These are phyloP conservation scores for Procapra przewalskii DNA, from an alignment of 2,113 vertebrate species.

Conservation along the genomic window DNA sequence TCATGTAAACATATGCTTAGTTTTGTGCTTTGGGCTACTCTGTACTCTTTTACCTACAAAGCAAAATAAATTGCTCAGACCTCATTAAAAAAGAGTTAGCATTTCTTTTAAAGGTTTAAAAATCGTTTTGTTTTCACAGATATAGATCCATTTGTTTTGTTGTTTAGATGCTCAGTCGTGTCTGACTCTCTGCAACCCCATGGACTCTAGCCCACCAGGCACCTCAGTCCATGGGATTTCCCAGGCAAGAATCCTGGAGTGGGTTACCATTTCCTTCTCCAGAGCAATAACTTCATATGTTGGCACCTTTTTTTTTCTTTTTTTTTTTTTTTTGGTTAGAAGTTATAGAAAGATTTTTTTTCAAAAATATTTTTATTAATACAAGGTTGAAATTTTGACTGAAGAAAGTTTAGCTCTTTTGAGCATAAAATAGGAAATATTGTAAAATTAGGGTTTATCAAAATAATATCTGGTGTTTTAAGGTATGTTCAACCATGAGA, in stretches of 20 bases:
- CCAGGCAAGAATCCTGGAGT: not conserved
- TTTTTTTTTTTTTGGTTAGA: not conserved
- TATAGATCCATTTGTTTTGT: not conserved
- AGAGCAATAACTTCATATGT: not conserved
- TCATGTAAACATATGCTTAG: not conserved
- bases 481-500: not conserved
- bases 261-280: not conserved
- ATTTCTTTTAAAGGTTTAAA: not conserved
- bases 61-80: not conserved
- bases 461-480: not conserved
- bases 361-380: not conserved
- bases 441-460: not conserved
- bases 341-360: not conserved
- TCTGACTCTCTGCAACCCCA: not conserved
- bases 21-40: not conserved
- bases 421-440: not conserved
- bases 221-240: not conserved
- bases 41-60: not conserved
- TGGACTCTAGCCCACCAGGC: fast-evolving
- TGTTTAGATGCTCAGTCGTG: not conserved
- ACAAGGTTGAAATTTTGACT: not conserved
- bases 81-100: not conserved
- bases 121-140: not conserved
- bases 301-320: not conserved
- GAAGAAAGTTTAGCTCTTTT: not conserved